Conservation (phyloP, 2,888 invertebrate genomes). For the Crematogaster levior region DNA sequence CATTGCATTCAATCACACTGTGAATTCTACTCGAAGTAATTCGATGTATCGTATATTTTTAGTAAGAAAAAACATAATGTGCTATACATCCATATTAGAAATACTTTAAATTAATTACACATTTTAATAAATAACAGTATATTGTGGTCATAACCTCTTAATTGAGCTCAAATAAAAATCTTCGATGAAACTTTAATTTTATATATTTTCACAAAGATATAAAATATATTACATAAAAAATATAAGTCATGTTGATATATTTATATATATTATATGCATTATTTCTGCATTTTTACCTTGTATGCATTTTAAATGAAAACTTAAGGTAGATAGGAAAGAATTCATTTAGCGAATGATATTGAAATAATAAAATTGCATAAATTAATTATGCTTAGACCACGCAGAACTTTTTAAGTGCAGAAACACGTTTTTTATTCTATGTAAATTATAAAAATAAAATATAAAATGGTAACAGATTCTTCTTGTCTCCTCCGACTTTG, state of each 20-base stretch:
- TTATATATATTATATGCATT: background rate
- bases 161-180: background rate
- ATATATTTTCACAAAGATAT: background rate
- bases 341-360: background rate
- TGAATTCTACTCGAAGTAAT: background rate
- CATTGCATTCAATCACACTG: background rate
- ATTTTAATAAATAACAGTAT: background rate
- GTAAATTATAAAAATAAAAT: background rate
- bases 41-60: background rate
- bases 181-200: background rate
- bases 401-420: background rate
- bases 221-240: background rate
- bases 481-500: background rate
- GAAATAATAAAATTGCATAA: background rate
- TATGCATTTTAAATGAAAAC: background rate
- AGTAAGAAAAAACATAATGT: too few relatives aligned
- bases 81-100: background rate
- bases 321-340: background rate
- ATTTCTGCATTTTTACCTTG: background rate
- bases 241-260: background rate
- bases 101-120: constrained; percentile 1
- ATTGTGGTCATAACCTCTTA: background rate
- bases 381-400: background rate
- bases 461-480: background rate
- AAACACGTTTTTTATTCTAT: background rate